Conservation (phyloP, 1,140 invertebrate genomes). For the Euwallacea similis region DNA sequence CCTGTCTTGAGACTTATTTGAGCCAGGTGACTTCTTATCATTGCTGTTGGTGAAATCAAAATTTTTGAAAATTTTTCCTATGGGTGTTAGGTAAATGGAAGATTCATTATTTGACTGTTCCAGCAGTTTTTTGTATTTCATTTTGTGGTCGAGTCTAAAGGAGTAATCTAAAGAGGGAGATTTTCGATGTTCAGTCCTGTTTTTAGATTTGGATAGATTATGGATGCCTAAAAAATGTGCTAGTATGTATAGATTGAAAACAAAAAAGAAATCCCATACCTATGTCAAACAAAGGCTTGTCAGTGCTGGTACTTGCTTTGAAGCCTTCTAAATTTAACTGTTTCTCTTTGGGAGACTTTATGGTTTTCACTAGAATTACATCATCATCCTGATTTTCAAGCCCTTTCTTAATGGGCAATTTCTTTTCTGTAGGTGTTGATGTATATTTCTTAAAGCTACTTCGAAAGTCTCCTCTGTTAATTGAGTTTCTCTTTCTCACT, state of each 20-base stretch:
- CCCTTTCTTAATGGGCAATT: slow-evolving; percentile 4
- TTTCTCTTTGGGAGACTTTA: slow-evolving; percentile 33
- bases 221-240: slow-evolving; percentile 11
- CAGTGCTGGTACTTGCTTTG: slow-evolving; percentile 27
- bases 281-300: slow-evolving; percentile 29
- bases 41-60: slow-evolving; percentile 4
- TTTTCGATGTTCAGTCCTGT: slow-evolving; percentile 3
- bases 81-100: slow-evolving; percentile 46
- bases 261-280: slow-evolving; percentile 20
- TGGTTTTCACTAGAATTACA: slow-evolving; percentile 41
- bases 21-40: background rate
- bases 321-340: slow-evolving; percentile 39
- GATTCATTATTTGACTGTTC: slow-evolving; percentile 37
- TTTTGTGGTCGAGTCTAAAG: slow-evolving; percentile 48
- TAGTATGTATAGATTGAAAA: slow-evolving; percentile 4
- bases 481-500: slow-evolving; percentile 1
- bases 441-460: slow-evolving; percentile 7
- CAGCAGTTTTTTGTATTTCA: slow-evolving; percentile 47
- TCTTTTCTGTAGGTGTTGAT: slow-evolving; percentile 7
- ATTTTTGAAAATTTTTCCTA: slow-evolving; percentile 38
- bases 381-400: slow-evolving; percentile 42
- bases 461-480: background rate
- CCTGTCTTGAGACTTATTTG: slow-evolving; percentile 32
- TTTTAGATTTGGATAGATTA: slow-evolving; percentile 30
- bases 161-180: slow-evolving; percentile 42